phyloP scores from a whole-genome alignment of 2,113 vertebrate species.

The Pipa parva region DNA sequence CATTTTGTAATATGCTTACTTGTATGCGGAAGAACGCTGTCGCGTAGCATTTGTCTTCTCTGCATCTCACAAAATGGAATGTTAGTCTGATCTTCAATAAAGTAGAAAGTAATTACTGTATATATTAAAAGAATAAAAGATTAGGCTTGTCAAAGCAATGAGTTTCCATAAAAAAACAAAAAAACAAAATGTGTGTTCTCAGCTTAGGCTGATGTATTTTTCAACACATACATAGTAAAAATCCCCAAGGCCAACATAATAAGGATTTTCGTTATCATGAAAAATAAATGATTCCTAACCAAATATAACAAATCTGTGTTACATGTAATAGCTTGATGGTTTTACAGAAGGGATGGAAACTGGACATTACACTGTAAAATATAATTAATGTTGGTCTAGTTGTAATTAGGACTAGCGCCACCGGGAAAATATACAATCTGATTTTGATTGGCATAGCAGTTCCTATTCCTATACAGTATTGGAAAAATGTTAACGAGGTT shows the following conservation, averaged over 20 bases:
- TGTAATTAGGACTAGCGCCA: too few species aligned
- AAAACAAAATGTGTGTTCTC: neutral
- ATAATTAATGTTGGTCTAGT: too few species aligned
- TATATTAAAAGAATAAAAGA: conserved; percentile 35
- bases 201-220: conserved; percentile 23
- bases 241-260: conserved; percentile 1
- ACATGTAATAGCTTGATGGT: too few species aligned
- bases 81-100: conserved; percentile 21
- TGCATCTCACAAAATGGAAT: conserved; percentile 11
- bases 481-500: too few species aligned
- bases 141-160: conserved; percentile 25
- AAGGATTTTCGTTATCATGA: conserved; percentile 30
- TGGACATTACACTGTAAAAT: neutral
- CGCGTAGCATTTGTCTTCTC: conserved; percentile 7
- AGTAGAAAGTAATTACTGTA: conserved; percentile 20
- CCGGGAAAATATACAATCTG: too few species aligned
- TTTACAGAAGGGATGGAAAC: neutral
- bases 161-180: conserved; percentile 6
- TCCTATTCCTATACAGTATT: too few species aligned
- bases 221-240: conserved; percentile 11
- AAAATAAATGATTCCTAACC: conserved; percentile 2
- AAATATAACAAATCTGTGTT: too few species aligned
- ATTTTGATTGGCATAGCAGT: too few species aligned
- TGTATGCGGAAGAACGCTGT: neutral
- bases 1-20: conserved; percentile 9